Evolutionary conservation across 2,113 vertebrate species (phyloP).

Genomic region (Peromyscus leucopus): DNA sequence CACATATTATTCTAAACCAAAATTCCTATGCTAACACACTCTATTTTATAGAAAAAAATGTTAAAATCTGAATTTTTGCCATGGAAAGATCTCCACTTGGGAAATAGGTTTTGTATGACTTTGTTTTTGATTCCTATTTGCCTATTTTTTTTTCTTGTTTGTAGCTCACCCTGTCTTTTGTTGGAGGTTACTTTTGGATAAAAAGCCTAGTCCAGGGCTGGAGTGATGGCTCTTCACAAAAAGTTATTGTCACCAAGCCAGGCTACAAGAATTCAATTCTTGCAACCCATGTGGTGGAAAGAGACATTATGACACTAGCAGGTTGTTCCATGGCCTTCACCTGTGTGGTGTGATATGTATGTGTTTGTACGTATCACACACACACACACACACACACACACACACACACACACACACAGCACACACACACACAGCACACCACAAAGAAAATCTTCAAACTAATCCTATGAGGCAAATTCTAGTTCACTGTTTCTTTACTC

Average conservation of each 20-base stretch:
- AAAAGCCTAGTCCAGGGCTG: neutral
- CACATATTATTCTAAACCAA: neutral
- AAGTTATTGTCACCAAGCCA: too few species aligned
- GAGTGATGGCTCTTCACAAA: neutral
- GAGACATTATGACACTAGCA: neutral
- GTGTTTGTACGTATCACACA: neutral
- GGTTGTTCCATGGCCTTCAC: neutral
- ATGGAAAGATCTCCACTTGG: slow-evolving; percentile 7
- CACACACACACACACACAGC: neutral
- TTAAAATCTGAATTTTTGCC: neutral
- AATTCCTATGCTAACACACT: neutral
- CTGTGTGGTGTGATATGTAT: neutral
- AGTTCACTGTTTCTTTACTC: neutral
- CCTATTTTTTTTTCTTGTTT: neutral
- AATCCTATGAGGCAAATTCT: neutral
- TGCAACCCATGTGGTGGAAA: neutral
- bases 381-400: neutral
- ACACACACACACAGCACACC: neutral
- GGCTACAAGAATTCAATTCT: neutral
- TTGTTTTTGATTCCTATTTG: neutral
- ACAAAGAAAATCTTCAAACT: neutral
- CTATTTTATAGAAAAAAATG: neutral
- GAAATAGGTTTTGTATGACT: neutral
- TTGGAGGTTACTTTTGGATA: neutral
- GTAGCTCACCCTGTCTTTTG: neutral